Percentiles rank a stretch among this genome's conserved stretches.
These are phyloP conservation scores for Psittacara wagleri DNA, from an alignment of 2,113 vertebrate species.

Conservation along the genomic window DNA sequence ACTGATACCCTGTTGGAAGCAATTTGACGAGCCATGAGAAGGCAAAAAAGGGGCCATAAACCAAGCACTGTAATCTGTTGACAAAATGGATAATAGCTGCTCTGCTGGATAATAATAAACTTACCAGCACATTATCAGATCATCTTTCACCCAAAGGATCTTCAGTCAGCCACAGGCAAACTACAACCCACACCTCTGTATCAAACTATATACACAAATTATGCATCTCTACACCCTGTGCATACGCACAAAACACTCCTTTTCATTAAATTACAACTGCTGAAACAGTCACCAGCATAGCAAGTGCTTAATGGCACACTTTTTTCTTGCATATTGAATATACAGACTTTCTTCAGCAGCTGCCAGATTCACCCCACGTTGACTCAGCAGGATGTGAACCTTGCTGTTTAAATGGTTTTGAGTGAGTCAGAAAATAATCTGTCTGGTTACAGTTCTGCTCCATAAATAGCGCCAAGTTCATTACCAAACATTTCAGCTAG, in stretches of 20 bases:
- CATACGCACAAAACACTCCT: accelerated
- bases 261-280: background rate
- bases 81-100: constrained; percentile 13
- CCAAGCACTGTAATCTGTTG: background rate
- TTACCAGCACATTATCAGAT: constrained; percentile 9
- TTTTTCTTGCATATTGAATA: background rate
- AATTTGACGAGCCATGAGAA: background rate
- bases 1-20: background rate
- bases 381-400: background rate
- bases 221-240: background rate
- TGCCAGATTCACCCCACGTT: background rate
- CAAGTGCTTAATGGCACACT: background rate
- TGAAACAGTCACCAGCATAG: background rate
- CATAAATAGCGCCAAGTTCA: background rate
- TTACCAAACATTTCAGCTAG: background rate
- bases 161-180: background rate
- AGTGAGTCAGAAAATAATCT: background rate
- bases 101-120: constrained; percentile 12
- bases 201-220: background rate
- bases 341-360: background rate
- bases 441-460: background rate
- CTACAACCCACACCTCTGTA: background rate
- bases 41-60: background rate
- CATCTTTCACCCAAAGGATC: background rate
- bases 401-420: background rate